Base-by-base conservation (phyloP, 2,113 vertebrate species). In the Semnornis frantzii region DNA sequence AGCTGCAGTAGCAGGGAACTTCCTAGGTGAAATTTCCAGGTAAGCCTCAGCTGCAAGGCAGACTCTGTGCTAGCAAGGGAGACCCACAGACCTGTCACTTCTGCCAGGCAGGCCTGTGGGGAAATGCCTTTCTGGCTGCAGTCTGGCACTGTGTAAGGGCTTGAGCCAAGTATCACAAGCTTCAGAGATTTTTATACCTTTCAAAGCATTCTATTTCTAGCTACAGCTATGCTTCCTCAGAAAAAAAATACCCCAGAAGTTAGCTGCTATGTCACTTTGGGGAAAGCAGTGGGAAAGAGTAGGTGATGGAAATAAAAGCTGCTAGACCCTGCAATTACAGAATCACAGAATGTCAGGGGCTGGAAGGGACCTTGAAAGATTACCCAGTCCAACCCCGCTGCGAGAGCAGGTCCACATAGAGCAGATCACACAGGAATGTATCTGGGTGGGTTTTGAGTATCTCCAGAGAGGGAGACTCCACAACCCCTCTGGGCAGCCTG, bases 141-240 rank as follows among this genome's bases (percentile, higher is more conserved):
- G 1, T 24, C 60, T 66, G 55, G 28, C 57, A 50, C 17, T 52
- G 73, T 68, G 12, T 9, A 18, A 54, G 50, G 20, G 59, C 55
- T 72, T 16, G 78, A 89, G 89, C 81, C 84, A 90, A 89, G 64
- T 59, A 73, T 34, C 75, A 73, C 87, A 24, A 28, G 34, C 50
- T 59, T 71, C 69, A 50, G 60, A 64, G 68, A 28, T 55, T 88
- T 85, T 84, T 73, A 2, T 59, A 66, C 77, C 75, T 60, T 33
- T 34, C 46, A 33, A 46, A 65, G 42, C 3, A 2, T 66, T 93
- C 71, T 80, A 68, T 89, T 85, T 85, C 64, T 52, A 80, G 71
- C 68, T 63, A 42, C 28, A 63, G 57, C 34, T 80, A 59, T 3
- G 0, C 80, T 87, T 91, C 39, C 77, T 82, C 63, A 87, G 71